These are phyloP conservation scores for Distichodus sexfasciatus DNA, from an alignment of 2,797 vertebrate species.

Conservation along the genomic window DNA sequence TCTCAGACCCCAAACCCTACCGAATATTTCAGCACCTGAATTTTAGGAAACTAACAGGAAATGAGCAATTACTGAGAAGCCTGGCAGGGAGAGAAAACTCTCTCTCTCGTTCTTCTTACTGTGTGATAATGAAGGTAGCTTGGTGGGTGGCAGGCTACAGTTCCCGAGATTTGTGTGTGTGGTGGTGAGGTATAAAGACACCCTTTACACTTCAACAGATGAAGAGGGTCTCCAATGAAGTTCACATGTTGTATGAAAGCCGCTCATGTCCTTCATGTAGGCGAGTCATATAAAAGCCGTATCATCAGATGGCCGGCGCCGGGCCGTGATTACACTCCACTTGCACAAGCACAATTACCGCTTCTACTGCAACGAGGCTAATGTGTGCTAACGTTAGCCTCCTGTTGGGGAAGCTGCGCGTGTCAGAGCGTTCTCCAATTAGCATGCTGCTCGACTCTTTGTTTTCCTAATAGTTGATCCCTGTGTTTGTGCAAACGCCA, in stretches of 20 bases:
- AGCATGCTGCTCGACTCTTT: background rate
- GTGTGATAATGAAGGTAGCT: background rate
- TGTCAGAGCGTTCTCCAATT: background rate
- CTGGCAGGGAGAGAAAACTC: background rate
- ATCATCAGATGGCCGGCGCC: background rate
- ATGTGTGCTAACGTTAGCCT: background rate
- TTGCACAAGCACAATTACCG: background rate
- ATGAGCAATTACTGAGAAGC: constrained; percentile 1
- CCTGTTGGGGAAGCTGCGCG: background rate
- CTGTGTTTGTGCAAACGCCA: background rate
- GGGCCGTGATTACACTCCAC: background rate
- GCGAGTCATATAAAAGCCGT: background rate
- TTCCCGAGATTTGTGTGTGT: background rate
- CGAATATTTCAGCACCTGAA: constrained; percentile 15
- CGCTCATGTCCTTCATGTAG: background rate
- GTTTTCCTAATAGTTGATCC: background rate
- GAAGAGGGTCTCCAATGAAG: background rate
- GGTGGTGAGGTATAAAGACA: background rate
- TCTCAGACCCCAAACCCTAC: background rate
- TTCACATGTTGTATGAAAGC: constrained; percentile 13
- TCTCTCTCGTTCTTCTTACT: background rate
- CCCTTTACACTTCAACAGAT: background rate
- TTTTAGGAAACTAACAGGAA: background rate
- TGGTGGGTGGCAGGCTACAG: background rate
- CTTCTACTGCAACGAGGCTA: background rate